Evolutionary conservation across 2,113 vertebrate genomes (phyloP), one percentile per base, ranked within the genome.

Genomic region (Haemorhous mexicanus): DNA sequence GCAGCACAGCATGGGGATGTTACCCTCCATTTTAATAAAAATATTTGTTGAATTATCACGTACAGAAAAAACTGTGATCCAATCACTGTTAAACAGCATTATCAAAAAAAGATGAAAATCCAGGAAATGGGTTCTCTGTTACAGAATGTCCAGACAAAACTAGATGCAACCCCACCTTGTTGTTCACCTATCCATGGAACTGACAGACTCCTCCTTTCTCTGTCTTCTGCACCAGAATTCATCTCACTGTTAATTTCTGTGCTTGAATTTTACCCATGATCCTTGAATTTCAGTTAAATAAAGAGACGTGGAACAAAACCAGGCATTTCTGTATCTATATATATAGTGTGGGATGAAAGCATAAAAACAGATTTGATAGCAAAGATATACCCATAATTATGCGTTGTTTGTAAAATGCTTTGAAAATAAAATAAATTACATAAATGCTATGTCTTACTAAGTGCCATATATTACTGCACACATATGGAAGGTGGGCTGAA

Each of bases 401-500:
- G 2, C 5, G 33, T 41, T 94, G 79, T 90, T 94, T 93, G 44
- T 37, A 93, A 91, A 94, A 76, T 41, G 39, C 68, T 88, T 90
- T 59, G 79, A 83, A 96, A 96, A 94, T 83, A 63, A 75, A 94
- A 32, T 16, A 58, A 75, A 80, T 94, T 96, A 94, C 76, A 78
- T 92, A 96, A 97, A 73, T 75, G 82, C 24, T 83, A 26, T 16
- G 1, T 77, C 55, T 73, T 87, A 70, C 32, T 28, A 43, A 87
- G 39, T 90, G 59, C 68, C 72, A 83, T 88, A 55, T 93, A 94
- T 92, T 95, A 88, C 79, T 94, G 56, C 55, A 83, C 24, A 1
- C 95, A 96, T 94, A 96, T 93, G 95, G 94, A 91, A 90, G 85
- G 93, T 96, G 88, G 89, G 95, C 27, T 91, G 94, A 91, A 76